Evolutionary conservation across 2,797 vertebrate genomes (phyloP).

Genomic region (Gallirallus australis): DNA sequence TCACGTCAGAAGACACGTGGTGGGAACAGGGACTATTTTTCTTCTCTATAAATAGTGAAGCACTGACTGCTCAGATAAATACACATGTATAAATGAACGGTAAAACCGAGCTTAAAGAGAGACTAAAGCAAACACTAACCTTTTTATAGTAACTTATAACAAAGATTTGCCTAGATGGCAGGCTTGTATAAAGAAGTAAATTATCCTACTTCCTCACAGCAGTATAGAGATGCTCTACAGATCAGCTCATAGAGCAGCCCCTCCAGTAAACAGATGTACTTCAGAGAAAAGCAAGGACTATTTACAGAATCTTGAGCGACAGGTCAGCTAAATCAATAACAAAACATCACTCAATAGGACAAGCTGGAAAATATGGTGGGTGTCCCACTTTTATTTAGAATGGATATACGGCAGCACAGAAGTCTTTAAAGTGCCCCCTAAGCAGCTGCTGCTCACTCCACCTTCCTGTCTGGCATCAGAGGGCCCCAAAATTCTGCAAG

Average conservation of each 20-base stretch:
- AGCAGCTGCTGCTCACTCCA: not conserved
- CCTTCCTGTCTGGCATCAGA: not conserved
- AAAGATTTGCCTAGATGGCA: conserved; percentile 71
- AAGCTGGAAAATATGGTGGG: not conserved
- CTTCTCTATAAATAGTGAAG: not conserved
- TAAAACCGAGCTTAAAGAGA: not conserved
- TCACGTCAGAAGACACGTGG: not conserved
- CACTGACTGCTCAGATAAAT: not conserved
- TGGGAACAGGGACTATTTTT: not conserved
- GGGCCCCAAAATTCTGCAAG: not conserved
- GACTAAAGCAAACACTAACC: conserved; percentile 18
- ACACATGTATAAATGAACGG: not conserved
- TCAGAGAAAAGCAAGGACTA: not conserved
- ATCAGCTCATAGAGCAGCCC: not conserved
- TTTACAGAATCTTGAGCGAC: not conserved
- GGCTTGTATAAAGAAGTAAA: conserved; percentile 67
- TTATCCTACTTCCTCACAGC: not conserved
- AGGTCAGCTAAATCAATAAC: not conserved
- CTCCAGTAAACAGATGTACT: not conserved
- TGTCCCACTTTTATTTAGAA: not conserved
- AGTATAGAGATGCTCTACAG: not conserved
- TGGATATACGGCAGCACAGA: not conserved
- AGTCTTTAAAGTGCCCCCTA: accelerated
- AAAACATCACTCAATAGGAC: not conserved
- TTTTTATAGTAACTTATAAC: conserved; percentile 46